These are phyloP conservation scores for Pelvicachromis taeniatus DNA, from an alignment of 2,113 vertebrate genomes.

Conservation along the genomic window DNA sequence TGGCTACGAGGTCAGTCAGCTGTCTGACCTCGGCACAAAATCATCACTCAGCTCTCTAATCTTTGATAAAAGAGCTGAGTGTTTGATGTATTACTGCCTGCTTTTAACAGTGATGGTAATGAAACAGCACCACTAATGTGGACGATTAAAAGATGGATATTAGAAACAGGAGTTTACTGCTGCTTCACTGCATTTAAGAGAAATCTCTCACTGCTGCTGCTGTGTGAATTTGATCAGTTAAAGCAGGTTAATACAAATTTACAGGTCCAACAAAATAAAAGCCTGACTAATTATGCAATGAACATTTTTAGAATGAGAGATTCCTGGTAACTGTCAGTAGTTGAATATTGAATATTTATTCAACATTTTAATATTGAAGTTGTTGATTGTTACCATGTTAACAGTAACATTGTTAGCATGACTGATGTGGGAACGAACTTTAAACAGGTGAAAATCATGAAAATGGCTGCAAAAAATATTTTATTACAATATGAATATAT, in stretches of 20 bases:
- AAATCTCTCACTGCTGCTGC: not conserved
- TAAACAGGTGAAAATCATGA: accelerated
- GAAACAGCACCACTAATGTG: not conserved
- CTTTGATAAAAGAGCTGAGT: not conserved
- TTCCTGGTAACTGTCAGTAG: accelerated
- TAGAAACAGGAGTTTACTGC: not conserved
- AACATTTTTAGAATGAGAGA: accelerated
- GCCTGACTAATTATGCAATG: not conserved
- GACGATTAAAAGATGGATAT: not conserved
- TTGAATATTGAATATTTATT: not conserved
- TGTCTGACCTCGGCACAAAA: accelerated
- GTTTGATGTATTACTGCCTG: not conserved
- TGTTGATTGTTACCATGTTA: too few relatives aligned
- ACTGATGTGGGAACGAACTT: too few relatives aligned
- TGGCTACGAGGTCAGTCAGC: not conserved
- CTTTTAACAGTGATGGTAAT: not conserved
- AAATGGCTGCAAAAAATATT: not conserved
- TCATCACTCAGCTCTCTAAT: not conserved
- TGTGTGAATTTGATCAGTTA: not conserved
- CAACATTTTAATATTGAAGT: not conserved
- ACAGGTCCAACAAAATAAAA: not conserved
- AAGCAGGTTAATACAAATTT: accelerated
- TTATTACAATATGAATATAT: not conserved
- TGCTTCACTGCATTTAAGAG: not conserved
- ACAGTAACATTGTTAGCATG: too few relatives aligned